Conservation (phyloP, 2,888 invertebrate species). For the Onthophagus sagittarius region DNA sequence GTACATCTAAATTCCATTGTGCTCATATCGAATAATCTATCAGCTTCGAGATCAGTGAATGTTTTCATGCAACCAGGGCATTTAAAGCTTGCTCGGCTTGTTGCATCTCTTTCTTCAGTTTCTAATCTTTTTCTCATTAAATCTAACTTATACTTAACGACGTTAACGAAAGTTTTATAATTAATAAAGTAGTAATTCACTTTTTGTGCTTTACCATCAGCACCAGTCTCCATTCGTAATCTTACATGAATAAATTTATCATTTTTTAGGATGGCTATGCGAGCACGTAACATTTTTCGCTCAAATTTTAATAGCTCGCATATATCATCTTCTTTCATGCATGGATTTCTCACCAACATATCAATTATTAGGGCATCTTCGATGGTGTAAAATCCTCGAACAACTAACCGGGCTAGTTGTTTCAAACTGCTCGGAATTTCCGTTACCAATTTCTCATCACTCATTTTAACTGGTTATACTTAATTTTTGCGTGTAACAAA, state of each 20-base stretch:
- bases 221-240: constrained; percentile 91
- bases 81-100: constrained; percentile 92
- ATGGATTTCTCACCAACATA: constrained; percentile 92
- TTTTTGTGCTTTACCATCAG: constrained; percentile 91
- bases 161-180: constrained; percentile 95
- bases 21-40: constrained; percentile 81
- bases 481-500: neutral
- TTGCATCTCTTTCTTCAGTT: constrained; percentile 91
- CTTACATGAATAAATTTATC: constrained; percentile 93
- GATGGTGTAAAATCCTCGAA: constrained; percentile 88
- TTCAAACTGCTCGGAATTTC: constrained; percentile 93
- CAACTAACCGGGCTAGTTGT: constrained; percentile 85
- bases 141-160: constrained; percentile 95
- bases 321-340: constrained; percentile 88
- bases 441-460: constrained; percentile 74
- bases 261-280: constrained; percentile 80
- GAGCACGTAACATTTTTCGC: constrained; percentile 84
- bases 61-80: constrained; percentile 89
- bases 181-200: constrained; percentile 98
- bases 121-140: constrained; percentile 94
- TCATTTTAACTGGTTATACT: constrained; percentile 45
- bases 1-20: constrained; percentile 87
- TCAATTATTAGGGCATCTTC: constrained; percentile 94
- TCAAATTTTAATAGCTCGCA: constrained; percentile 91
- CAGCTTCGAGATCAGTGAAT: constrained; percentile 93